Conservation (phyloP, 2,888 invertebrate genomes). For the Pseudococcus longispinus region DNA sequence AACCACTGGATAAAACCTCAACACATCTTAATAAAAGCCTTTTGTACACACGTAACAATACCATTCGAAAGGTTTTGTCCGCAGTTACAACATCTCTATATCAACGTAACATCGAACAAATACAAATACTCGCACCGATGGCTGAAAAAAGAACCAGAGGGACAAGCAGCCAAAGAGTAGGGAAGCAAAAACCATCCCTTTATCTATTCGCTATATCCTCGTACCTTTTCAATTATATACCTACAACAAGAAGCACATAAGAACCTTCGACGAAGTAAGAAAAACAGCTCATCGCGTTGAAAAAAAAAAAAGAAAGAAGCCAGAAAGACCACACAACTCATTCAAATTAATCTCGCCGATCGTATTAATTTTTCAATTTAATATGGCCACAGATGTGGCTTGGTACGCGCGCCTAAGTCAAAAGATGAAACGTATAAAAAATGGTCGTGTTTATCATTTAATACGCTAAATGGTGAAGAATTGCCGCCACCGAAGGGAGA, state of each 20-base stretch:
- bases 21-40: constrained; percentile 9
- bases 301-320: neutral
- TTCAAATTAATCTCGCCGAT: neutral
- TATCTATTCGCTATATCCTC: neutral
- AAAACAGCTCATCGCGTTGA: neutral
- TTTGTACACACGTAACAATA: neutral
- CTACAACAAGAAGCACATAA: neutral
- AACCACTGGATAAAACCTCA: constrained; percentile 13
- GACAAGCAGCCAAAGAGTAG: neutral
- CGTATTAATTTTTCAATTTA: neutral
- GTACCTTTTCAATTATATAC: neutral
- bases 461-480: constrained; percentile 7
- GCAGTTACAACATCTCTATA: constrained; percentile 25
- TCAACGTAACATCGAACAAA: neutral
- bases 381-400: neutral
- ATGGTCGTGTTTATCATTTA: neutral
- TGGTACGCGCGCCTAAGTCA: neutral
- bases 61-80: neutral
- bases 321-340: neutral
- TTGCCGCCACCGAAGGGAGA: neutral
- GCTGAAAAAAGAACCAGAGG: neutral
- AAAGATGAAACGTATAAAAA: neutral
- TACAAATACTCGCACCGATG: neutral
- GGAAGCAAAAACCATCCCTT: neutral
- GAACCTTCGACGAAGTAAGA: neutral